Conservation (phyloP, 2,888 invertebrate genomes). For the Metopia argyrocephala region DNA sequence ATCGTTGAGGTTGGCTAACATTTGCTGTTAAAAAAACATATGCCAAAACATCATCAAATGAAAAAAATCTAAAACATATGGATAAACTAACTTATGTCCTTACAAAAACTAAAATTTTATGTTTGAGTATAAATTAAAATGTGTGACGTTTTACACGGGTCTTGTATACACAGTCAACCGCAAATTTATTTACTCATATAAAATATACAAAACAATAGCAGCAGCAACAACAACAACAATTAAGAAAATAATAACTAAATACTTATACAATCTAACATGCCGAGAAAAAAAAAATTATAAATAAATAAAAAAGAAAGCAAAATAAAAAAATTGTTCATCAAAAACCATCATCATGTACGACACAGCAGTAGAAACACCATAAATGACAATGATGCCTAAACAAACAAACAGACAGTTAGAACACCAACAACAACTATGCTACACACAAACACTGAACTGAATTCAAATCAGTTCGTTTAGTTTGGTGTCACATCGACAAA, state of each 20-base stretch:
- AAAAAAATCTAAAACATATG: not conserved
- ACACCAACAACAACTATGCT: not conserved
- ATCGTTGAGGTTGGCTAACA: not conserved
- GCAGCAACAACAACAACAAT: not conserved
- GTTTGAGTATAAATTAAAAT: constrained; percentile 51
- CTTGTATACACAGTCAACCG: constrained; percentile 43
- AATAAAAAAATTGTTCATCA: not conserved
- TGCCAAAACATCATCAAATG: constrained; percentile 12
- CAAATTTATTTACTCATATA: constrained; percentile 56
- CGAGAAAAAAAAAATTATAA: not conserved
- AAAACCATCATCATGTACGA: constrained; percentile 27
- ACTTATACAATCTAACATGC: constrained; percentile 33
- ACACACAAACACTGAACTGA: not conserved
- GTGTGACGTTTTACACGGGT: constrained; percentile 51
- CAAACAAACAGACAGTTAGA: constrained; percentile 11
- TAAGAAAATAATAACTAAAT: not conserved
- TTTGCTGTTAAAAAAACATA: no score
- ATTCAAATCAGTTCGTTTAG: not conserved
- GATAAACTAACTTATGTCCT: no score
- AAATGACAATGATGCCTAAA: constrained; percentile 41
- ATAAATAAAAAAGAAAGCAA: not conserved
- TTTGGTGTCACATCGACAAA: not conserved
- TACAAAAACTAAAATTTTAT: constrained; percentile 41
- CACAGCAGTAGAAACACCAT: not conserved
- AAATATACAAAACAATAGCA: not conserved